Base-by-base conservation (phyloP, 2,113 vertebrate genomes). In the Lasiurus borealis region DNA sequence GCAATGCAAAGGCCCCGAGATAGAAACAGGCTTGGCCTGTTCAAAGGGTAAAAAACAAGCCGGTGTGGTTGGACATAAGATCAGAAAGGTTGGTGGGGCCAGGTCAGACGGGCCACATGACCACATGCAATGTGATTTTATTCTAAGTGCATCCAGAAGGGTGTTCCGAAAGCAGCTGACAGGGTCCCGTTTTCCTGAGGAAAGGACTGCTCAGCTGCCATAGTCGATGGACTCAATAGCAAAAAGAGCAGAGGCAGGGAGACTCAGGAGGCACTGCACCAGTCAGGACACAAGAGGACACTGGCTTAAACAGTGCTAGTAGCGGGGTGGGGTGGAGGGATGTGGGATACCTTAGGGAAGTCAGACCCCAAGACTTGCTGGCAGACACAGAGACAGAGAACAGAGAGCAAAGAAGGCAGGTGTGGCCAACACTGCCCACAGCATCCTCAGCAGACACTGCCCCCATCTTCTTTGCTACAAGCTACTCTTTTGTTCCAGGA, bases 281-380 rank as follows among this genome's bases (percentile, higher is more conserved):
- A 23, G 29, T 46, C 46, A n/a, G 29, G 14, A 11, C 0, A 0
- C 6, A 34, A 15, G 27, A 69, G 14, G n/a, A 31, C 0, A 64
- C 46, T 9, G 12, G 48, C 57, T 27, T 1, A 2, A 16, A 13
- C 8, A 5, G 59, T 3, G 52, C 48, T 0, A 3, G 48, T 10
- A 18, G 83, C 6, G 0, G 29, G 6, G 10, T 13, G 2, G 46
- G 9, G 13, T 8, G 44, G 50, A 54, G 54, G 44, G n/a, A 34
- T 9, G 34, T 27, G 78, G 50, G 48, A 71, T 2, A 2, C 36
- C 73, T 68, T 1, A 8, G 36, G 48, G 75, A 59, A 34, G 46
- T 10, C 0, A 0, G 0, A 78, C 44, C 85, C 31, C 2, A 15
- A 36, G 72, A 71, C 6, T n/a, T 4, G 34, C 21, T 16, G 34